Evolutionary conservation across 2,113 vertebrate genomes (phyloP).

Genomic region (Gracilinanus agilis): DNA sequence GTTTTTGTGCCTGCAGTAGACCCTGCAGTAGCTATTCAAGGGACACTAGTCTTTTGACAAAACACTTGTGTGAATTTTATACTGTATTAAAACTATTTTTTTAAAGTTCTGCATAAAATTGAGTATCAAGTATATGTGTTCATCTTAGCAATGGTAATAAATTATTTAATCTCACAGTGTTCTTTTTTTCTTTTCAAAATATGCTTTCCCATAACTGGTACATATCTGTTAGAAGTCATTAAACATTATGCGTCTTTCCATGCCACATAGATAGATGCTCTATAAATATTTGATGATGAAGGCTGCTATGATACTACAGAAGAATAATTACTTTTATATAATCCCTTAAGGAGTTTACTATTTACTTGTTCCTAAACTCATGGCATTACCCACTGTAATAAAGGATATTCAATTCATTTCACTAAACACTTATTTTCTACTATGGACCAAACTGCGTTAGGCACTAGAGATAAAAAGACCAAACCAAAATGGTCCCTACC

Average conservation of each 20-base stretch:
- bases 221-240: conserved; percentile 23
- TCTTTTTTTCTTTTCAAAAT: conserved; percentile 57
- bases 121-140: conserved; percentile 88
- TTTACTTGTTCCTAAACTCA: conserved; percentile 26
- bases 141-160: conserved; percentile 89
- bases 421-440: background rate
- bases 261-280: background rate
- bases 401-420: background rate
- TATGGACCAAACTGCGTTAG: background rate
- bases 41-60: conserved; percentile 86
- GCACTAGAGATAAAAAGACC: background rate
- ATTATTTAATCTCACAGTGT: conserved; percentile 85
- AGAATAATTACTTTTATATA: conserved; percentile 26
- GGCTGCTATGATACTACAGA: background rate
- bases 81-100: conserved; percentile 93
- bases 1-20: conserved; percentile 81
- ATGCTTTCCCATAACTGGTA: conserved; percentile 36
- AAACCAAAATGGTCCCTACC: background rate
- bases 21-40: conserved; percentile 80
- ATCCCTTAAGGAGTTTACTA: background rate
- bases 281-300: background rate
- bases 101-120: conserved; percentile 88
- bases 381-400: background rate
- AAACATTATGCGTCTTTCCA: background rate
- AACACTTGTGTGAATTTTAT: conserved; percentile 90